Base-by-base conservation (phyloP, 2,113 vertebrate genomes). In the Planiliza haematocheilus region DNA sequence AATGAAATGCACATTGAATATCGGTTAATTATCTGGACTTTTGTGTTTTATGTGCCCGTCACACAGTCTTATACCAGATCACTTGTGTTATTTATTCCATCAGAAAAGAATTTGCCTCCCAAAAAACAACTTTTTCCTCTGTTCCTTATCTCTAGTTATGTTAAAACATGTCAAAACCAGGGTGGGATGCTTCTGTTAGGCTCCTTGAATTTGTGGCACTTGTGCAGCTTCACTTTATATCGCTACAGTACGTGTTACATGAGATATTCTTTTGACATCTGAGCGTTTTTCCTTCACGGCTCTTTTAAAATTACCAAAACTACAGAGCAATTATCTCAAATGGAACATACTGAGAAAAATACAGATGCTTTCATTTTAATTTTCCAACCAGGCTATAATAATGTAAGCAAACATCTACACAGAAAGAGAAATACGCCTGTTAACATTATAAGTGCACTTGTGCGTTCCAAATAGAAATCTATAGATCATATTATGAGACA, bases 401-500 rank as follows among this genome's bases (percentile, higher is more conserved):
- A 50, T 84, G 70, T 77, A 77, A 74, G 61, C 69, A 88, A 83
- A 86, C 69, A 79, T 84, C 50, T 58, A 70, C 57, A 57, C 46
- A 38, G 58, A 69, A 14, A 75, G 58, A 69, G 16, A 75, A 88
- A 84, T 78, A 30, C 83, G 60, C 30, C 56, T 72, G 61, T 80
- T 74, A 82, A 81, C 61, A 73, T 74, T 63, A 45, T 62, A 64
- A 80, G 76, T 82, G 74, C 60, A 24, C 69, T 84, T 73, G 51
- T 77, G 68, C 61, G 62, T 75, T 82, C 48, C 13, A 80, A 67
- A 72, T 50, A 71, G 64, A 65, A 77, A 79, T 84, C 79, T 83
- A 83, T 81, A 90, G 73, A 86, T 87, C 56, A 73, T 53, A 74
- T 86, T 62, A 56, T 36, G 46, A 87, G 83, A 82, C 89, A 90